Conservation (phyloP, 2,888 invertebrate genomes). For the Nemurella pictetii region DNA sequence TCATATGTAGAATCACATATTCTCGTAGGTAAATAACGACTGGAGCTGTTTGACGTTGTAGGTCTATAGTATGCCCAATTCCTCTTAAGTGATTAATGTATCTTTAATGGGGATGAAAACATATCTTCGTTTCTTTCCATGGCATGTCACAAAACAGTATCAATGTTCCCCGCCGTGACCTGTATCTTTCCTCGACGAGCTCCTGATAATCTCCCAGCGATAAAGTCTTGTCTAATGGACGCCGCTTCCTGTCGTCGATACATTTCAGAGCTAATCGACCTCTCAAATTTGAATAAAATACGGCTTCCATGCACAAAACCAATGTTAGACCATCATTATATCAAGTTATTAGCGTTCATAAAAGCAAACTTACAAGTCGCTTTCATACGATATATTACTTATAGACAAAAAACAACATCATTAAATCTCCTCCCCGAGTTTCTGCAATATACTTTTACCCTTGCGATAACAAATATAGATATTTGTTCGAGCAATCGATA, state of each 20-base stretch:
- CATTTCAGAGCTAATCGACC: neutral
- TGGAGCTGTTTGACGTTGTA: no score
- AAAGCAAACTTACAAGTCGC: neutral
- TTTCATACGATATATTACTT: neutral
- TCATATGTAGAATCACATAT: no score
- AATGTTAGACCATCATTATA: neutral
- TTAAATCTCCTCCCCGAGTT: neutral
- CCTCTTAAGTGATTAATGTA: neutral
- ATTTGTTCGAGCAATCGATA: neutral
- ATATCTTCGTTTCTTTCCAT: neutral
- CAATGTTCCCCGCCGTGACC: neutral
- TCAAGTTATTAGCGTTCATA: neutral
- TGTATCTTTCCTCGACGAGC: neutral
- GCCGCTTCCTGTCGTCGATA: neutral
- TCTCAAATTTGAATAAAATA: neutral
- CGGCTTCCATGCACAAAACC: neutral
- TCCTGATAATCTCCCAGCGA: neutral
- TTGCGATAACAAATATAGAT: neutral
- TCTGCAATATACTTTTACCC: neutral
- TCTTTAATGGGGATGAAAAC: neutral
- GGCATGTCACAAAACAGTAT: neutral
- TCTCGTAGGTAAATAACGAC: no score
- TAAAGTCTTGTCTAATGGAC: neutral
- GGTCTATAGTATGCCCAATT: neutral
- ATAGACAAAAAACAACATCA: neutral